Conservation (phyloP, 2,888 invertebrate species). For the Esperia sulphurella region DNA sequence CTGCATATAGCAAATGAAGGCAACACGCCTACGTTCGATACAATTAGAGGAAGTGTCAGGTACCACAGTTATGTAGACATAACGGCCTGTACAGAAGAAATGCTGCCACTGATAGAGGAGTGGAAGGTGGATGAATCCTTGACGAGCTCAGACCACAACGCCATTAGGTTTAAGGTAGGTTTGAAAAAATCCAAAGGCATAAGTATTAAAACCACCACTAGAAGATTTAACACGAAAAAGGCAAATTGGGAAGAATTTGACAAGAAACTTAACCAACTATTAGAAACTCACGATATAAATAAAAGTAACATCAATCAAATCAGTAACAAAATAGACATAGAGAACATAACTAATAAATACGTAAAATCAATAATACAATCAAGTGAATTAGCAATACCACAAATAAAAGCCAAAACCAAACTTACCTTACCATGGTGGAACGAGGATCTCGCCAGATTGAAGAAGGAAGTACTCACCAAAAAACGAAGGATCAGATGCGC, state of each 20-base stretch:
- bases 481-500: not conserved
- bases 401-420: not conserved
- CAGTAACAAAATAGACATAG: slow-evolving; percentile 2
- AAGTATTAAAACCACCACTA: slow-evolving; percentile 2
- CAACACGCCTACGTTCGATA: slow-evolving; percentile 15
- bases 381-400: not conserved
- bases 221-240: slow-evolving; percentile 7
- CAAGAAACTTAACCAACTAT: slow-evolving; percentile 1
- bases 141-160: slow-evolving; percentile 10
- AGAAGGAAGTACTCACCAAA: no score
- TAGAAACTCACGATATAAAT: not conserved
- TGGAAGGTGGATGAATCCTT: slow-evolving; percentile 7
- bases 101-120: slow-evolving; percentile 1
- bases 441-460: no score
- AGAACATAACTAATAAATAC: not conserved
- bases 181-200: not conserved
- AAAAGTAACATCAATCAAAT: not conserved
- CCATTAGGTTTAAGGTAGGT: not conserved
- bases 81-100: slow-evolving; percentile 5
- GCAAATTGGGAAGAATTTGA: slow-evolving; percentile 5
- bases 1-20: slow-evolving; percentile 16
- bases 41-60: slow-evolving; percentile 2
- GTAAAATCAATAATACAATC: not conserved
- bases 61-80: slow-evolving; percentile 10
- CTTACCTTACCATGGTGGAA: no score